Evolutionary conservation across 1,140 invertebrate species (phyloP), one percentile per base, ranked within the genome.

Genomic region (Bombus polaris): DNA sequence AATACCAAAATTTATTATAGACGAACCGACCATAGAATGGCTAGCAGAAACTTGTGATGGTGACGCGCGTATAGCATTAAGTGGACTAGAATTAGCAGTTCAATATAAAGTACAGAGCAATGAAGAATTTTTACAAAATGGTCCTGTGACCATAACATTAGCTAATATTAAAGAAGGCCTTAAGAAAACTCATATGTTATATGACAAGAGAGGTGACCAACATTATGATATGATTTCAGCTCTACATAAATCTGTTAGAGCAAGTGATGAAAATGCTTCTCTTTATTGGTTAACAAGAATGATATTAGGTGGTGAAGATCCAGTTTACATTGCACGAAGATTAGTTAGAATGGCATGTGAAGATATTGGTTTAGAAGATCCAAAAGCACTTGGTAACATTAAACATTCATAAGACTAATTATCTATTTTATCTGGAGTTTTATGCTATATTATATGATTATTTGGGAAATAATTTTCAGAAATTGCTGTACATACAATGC

Each of bases 181-280:
- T 28, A 95, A 97, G 93, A 96, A 96, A 89, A 96, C 97, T 39
- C 97, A 97, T 92, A 95, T 98, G 87, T 87, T 98, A 28, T 98
- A 98, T 93, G 98, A 98, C 91, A 96, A 96, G 83, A 96, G 96
- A 93, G 98, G 98, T 28, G 98, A 98, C 83, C 97, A 98, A 92
- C 98, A 98, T 94, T 98, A 98, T 93, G 97, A 98, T 91, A 97
- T 96, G 42, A 97, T 97, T 89, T 98, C 98, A 18, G 98, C 98
- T 1, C 94, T 98, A 59, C 97, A 98, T 88, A 98, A 98, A 94
- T 98, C 97, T 1, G 97, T 98, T n/a, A 95, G 98, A 90, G 98
- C 97, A 0, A 97, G 97, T 28, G 97, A 98, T 93, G 97, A 97
- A 70, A 98, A 98, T 95, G 98, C 98, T 28, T 96, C 98, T 2